A percentile compares a stretch with the other conserved stretches of the same genome.
Conservation (phyloP, 2,797 vertebrate genomes). For the Hoplostethus mediterraneus region DNA sequence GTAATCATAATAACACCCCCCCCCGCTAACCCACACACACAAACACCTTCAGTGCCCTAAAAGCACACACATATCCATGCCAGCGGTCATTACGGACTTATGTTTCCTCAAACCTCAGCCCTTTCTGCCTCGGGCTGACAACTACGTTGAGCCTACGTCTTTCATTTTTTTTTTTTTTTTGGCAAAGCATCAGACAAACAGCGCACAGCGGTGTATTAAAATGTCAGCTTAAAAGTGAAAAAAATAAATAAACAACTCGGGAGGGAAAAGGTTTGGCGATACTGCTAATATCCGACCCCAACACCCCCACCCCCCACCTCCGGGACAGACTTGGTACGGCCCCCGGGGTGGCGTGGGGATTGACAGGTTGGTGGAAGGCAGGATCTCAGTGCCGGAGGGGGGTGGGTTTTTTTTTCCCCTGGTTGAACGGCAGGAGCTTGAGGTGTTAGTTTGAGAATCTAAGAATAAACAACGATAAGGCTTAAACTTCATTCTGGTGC, state of each 20-base stretch:
- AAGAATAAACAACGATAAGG: constrained; percentile 77
- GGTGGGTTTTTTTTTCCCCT: constrained; percentile 24
- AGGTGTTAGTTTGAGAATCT: constrained; percentile 77
- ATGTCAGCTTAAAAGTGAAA: constrained; percentile 80
- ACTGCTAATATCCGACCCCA: constrained; percentile 74
- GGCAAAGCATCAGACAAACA: constrained; percentile 79
- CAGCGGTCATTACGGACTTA: constrained; percentile 62
- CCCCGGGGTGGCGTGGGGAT: constrained; percentile 76
- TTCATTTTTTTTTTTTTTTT: constrained; percentile 51
- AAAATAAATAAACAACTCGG: constrained; percentile 84
- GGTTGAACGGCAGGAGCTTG: constrained; percentile 78
- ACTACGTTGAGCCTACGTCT: constrained; percentile 53
- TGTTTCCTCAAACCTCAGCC: constrained; percentile 63
- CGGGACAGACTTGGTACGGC: constrained; percentile 77
- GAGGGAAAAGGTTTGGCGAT: constrained; percentile 74
- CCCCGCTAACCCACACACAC: constrained; percentile 20
- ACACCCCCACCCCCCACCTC: constrained; percentile 63
- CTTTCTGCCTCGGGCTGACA: constrained; percentile 74
- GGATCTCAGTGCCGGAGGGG: constrained; percentile 77
- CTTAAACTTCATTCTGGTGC: constrained; percentile 50
- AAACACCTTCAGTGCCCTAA: constrained; percentile 15
- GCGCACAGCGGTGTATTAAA: constrained; percentile 74
- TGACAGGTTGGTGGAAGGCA: constrained; percentile 81
- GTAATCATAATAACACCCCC: constrained; percentile 54
- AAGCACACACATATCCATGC: constrained; percentile 56